Conservation (phyloP, 2,797 vertebrate species). For the Pantherophis vulpinus region DNA sequence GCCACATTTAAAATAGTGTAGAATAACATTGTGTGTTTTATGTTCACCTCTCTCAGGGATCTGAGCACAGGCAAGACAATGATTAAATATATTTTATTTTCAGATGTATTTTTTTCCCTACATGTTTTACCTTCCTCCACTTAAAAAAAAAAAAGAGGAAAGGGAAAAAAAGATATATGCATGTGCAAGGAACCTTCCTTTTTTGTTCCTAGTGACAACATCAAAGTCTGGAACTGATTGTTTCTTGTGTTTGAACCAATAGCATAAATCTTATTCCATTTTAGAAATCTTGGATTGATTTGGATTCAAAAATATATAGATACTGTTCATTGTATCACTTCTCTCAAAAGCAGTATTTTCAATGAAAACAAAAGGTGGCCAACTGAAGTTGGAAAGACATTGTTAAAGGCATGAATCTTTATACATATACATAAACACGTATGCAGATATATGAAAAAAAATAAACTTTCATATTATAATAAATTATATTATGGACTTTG, state of each 20-base stretch:
- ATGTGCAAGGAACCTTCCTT: not conserved
- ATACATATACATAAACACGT: not conserved
- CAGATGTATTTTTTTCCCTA: not conserved
- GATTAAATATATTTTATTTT: not conserved
- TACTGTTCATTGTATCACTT: constrained; percentile 43
- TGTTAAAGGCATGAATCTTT: not conserved
- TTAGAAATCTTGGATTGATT: constrained; percentile 36
- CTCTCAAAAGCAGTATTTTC: constrained; percentile 56
- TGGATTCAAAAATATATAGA: constrained; percentile 18
- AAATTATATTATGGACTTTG: constrained; percentile 31
- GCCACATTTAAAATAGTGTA: not conserved
- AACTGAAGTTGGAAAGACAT: constrained; percentile 49
- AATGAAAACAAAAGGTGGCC: constrained; percentile 52
- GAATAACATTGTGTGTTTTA: not conserved
- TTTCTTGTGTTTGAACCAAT: not conserved
- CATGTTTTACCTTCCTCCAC: not conserved
- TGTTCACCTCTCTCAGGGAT: not conserved
- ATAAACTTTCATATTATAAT: constrained; percentile 6
- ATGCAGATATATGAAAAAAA: not conserved
- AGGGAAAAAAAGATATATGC: not conserved
- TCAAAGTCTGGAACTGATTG: not conserved
- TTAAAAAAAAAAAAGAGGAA: not conserved
- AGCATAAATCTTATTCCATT: not conserved
- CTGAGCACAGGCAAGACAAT: not conserved
- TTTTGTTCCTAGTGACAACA: not conserved